Percentiles rank a stretch among this genome's conserved stretches.
Conservation (phyloP, 2,888 invertebrate species). For the Agapetus fuscipes region DNA sequence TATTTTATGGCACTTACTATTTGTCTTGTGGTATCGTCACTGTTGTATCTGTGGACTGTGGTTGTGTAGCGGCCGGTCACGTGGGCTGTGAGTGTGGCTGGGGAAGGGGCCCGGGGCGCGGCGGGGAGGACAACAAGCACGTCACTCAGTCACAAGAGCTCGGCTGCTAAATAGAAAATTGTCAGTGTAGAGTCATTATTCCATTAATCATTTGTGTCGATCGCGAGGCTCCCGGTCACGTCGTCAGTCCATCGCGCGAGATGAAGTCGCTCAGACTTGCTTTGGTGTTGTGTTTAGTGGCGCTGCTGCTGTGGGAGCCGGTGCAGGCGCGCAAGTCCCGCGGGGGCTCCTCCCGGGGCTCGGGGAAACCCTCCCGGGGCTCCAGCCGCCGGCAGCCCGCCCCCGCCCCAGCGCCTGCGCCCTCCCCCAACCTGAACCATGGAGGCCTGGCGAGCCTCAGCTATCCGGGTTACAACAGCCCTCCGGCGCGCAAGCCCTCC, state of each 20-base stretch:
- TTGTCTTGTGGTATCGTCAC: no score
- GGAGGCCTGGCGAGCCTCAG: slow-evolving; percentile 17
- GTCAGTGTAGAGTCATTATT: slow-evolving; percentile 14
- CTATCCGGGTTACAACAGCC: slow-evolving; percentile 14
- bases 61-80: no score
- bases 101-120: background rate
- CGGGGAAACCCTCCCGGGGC: slow-evolving; percentile 12
- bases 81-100: background rate
- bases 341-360: slow-evolving; percentile 15
- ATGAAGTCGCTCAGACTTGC: slow-evolving; percentile 15
- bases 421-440: slow-evolving; percentile 5
- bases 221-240: slow-evolving; percentile 1
- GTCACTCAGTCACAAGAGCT: slow-evolving; percentile 6
- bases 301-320: slow-evolving; percentile 1
- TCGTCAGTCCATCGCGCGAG: slow-evolving; percentile 9
- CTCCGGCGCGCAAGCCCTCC: slow-evolving; percentile 5
- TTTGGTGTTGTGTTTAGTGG: slow-evolving; percentile 3
- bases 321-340: slow-evolving; percentile 14
- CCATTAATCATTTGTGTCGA: slow-evolving; percentile 19
- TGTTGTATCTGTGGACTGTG: no score
- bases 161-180: slow-evolving; percentile 16
- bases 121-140: slow-evolving; percentile 4
- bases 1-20: no score
- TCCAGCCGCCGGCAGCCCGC: slow-evolving; percentile 8
- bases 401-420: slow-evolving; percentile 3